Base-by-base conservation (phyloP, 2,888 invertebrate genomes). In the Subacronicta megacephala region DNA sequence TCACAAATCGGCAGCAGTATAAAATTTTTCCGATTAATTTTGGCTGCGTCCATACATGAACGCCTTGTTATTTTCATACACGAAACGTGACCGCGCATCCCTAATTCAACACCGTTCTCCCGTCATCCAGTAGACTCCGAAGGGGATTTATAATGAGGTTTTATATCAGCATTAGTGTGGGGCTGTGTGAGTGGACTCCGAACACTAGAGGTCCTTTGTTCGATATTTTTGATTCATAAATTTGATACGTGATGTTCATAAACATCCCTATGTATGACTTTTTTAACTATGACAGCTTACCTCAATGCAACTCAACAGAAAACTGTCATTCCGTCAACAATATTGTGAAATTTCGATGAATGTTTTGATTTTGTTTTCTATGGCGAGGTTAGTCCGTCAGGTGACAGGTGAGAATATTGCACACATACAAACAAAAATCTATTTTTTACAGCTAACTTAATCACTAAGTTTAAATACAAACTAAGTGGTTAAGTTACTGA, bases 11-110 rank as follows among this genome's bases (percentile, higher is more conserved):
- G 20, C n/a, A 33, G 45, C 45, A 49, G n/a, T 16, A 37, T 38
- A 56, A 43, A 7, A 47, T 44, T 38, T 56, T 62, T 56, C 43
- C 52, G 62, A 62, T 66, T 63, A 69, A 59, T 78, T 75, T 77
- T 55, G 73, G 75, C 72, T 53, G 31, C 51, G 50, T 65, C 60
- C 68, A 72, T 68, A 63, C 58, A 62, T 69, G 64, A 60, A 60
- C 73, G 62, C 53, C 68, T 77, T 80, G 81, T 84, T 88, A 89
- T 88, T 88, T 88, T 85, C 84, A 87, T 85, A 81, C 75, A 56
- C 42, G 47, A 73, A 70, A 89, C 92, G 92, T 92, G 92, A 85
- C 89, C 77, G 44, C 83, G 92, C 92, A 92, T 91, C 78, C 74
- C 79, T 81, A 82, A 84, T 81, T 77, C 62, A 38, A 43, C 60